Evolutionary conservation across 2,113 vertebrate genomes (phyloP), one percentile per base, ranked within the genome.

Genomic region (Patagioenas fasciata): DNA sequence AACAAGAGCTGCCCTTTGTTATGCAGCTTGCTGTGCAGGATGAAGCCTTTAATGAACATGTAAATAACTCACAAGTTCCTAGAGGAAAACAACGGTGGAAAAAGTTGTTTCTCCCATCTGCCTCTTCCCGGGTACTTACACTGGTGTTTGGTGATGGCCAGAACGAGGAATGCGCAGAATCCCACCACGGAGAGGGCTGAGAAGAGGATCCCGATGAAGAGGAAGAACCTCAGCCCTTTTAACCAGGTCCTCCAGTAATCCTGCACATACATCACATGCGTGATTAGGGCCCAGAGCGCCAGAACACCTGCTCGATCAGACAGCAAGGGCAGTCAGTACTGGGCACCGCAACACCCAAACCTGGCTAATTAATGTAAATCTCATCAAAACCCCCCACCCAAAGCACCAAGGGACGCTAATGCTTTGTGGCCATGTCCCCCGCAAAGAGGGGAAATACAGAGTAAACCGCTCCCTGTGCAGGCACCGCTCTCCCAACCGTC

Each of bases 171-270:
- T 13, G 97, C 88, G 94, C 99, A 96, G 95, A 99, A 98, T 44
- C 98, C 98, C 32, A 99, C 86, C 6, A 98, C 18, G 6, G 98
- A 98, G 73, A 99, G 80, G 15, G 98, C 24, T 1, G 97, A 98
- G 98, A 99, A 99, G 94, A 99, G 85, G 70, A 98, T 48, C 2
- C 99, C 99, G 4, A 99, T 95, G 79, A 96, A 93, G 92, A 99
- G 98, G 96, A 99, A 99, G 97, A 99, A 99, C 77, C 98, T 98
- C 78, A 99, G 98, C 18, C 99, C 99, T 95, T 98, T 99, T 50
- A 99, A 97, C 99, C 99, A 99, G 44, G 99, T 99, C 95, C 99
- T 98, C 99, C 99, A 99, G 98, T 98, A 99, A 97, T 99, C 99
- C 98, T 99, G 98, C 92, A 99, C 97, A 97, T 99, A 99, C 99